Conservation (phyloP, 2,113 vertebrate species). For the Mionectes macconnelli region DNA sequence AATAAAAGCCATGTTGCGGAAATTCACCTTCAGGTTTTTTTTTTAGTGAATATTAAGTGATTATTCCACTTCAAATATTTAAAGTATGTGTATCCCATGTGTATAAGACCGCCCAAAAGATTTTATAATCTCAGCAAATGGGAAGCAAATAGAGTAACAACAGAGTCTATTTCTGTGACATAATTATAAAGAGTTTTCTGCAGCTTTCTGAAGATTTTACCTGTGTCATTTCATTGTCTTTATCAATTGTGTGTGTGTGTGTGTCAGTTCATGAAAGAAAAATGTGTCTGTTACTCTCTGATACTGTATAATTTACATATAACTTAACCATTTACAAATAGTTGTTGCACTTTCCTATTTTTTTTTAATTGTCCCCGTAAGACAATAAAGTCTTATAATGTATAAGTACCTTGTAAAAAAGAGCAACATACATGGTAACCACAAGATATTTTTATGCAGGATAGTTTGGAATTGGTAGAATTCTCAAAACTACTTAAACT, state of each 20-base stretch:
- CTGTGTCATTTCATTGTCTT: not conserved
- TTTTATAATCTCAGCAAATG: not conserved
- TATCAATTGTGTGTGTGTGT: not conserved
- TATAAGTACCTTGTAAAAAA: not conserved
- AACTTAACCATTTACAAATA: not conserved
- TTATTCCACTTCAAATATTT: not conserved
- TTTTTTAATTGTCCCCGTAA: not conserved
- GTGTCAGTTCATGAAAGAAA: not conserved
- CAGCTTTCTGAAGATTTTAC: not conserved
- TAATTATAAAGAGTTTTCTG: not conserved
- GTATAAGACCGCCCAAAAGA: not conserved
- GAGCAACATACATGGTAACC: not conserved
- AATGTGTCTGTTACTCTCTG: not conserved
- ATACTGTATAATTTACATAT: not conserved
- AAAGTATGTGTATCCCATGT: not conserved
- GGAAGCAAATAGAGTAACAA: not conserved
- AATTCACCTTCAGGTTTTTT: not conserved
- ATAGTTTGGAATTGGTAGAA: not conserved
- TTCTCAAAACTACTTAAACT: not conserved
- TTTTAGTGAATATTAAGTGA: not conserved
- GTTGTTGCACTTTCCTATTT: not conserved
- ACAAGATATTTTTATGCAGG: not conserved
- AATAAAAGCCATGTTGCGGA: not conserved
- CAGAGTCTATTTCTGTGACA: not conserved
- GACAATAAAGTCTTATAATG: not conserved